Base-by-base conservation (phyloP, 2,113 vertebrate species). In the Sakesphorus luctuosus region DNA sequence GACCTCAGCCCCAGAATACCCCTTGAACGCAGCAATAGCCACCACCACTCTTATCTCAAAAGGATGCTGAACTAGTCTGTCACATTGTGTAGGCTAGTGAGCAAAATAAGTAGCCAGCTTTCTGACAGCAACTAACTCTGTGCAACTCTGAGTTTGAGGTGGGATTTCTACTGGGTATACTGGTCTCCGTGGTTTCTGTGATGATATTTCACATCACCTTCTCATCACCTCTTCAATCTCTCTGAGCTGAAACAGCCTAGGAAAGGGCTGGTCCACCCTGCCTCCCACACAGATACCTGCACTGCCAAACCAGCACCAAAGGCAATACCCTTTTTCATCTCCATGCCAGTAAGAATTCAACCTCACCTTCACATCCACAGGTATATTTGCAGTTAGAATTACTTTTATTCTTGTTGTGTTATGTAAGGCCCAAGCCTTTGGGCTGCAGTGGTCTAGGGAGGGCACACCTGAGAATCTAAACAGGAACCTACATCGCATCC, bases 231-330 rank as follows among this genome's bases (percentile, higher is more conserved):
- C 11, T 38, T 74, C 55, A 40, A 40, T 25, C 17, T 80, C 28
- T 46, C 26, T 52, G 18, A 84, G 35, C 4, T 0, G 0, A 24
- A 86, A 28, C 31, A 58, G 29, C 56, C 46, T 18, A 35, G 35
- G 29, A 31, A 84, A 16, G 19, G 19, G 20, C 24, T 77, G 63
- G 17, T 73, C 69, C 77, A 38, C 44, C 13, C 50, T 63, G 35
- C 25, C 6, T n/a, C 20, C 47, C 7, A 3, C 36, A 28, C 6
- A 63, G 31, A 29, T 56, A 8, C 10, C 55, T n/a, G 21, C 1
- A 4, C 36, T 81, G 23, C 36, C 78, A 82, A 72, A 75, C 12
- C 44, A 26, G 23, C 49, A 47, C n/a, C 1, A 0, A 12, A 21
- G 18, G 20, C 87, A 46, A 28, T 16, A 52, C 6, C 28, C 28